Evolutionary conservation across 2,888 invertebrate genomes (phyloP).

Genomic region (Ophraella communa): DNA sequence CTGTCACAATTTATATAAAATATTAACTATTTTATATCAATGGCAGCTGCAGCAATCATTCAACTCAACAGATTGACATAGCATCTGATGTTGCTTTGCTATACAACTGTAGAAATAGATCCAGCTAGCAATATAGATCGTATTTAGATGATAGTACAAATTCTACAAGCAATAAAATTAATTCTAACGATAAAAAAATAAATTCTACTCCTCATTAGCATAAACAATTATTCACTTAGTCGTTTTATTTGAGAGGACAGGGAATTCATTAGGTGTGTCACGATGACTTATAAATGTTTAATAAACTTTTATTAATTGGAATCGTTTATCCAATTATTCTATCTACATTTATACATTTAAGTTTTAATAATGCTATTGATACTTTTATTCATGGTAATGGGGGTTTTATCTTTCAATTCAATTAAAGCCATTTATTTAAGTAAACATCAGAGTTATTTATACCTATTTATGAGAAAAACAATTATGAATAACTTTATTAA

Average conservation of each 20-base stretch:
- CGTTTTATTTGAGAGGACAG: constrained; percentile 15
- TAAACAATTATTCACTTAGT: too few relatives aligned
- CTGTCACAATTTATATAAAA: too few relatives aligned
- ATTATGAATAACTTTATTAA: neutral
- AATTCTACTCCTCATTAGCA: too few relatives aligned
- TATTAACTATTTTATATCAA: too few relatives aligned
- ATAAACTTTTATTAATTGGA: constrained; percentile 2
- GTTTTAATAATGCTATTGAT: neutral
- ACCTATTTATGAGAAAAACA: neutral
- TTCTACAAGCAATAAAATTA: too few relatives aligned
- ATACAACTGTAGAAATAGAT: too few relatives aligned
- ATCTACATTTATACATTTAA: constrained; percentile 23
- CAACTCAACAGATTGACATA: too few relatives aligned
- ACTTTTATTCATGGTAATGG: constrained; percentile 29
- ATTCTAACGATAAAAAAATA: too few relatives aligned
- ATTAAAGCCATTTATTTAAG: constrained; percentile 7
- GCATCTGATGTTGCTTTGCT: too few relatives aligned
- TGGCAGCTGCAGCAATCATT: too few relatives aligned
- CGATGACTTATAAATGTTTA: neutral
- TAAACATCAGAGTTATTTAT: neutral
- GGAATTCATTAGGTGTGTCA: constrained; percentile 1
- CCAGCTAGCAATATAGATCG: too few relatives aligned
- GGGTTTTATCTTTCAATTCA: constrained; percentile 42
- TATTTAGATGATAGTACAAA: too few relatives aligned
- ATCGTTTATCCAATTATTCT: constrained; percentile 30